phyloP scores from a whole-genome alignment of 1,140 invertebrate genomes.

The Anastrepha ludens region DNA sequence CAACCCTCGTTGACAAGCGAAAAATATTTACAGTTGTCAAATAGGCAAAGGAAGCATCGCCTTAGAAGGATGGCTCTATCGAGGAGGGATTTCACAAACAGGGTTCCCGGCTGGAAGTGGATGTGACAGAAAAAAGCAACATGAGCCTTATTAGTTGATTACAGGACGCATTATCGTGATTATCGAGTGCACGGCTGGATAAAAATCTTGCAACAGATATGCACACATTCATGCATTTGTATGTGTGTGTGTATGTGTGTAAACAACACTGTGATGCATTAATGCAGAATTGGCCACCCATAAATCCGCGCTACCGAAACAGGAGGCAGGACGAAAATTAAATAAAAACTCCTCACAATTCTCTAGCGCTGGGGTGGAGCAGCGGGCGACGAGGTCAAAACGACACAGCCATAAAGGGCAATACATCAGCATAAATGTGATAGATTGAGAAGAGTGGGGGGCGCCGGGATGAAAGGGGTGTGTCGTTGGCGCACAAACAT shows the following conservation, averaged over 20 bases:
- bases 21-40: constrained; percentile 59
- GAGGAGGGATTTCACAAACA: constrained; percentile 9
- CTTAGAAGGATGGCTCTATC: constrained; percentile 8
- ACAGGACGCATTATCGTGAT: constrained; percentile 75
- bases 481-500: constrained; percentile 59
- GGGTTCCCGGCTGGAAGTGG: neutral
- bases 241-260: constrained; percentile 16
- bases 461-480: constrained; percentile 60
- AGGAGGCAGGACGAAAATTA: constrained; percentile 37
- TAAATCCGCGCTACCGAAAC: neutral
- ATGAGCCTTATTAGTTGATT: constrained; percentile 75
- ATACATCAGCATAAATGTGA: neutral
- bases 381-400: constrained; percentile 13
- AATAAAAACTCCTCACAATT: constrained; percentile 34
- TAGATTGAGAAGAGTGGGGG: neutral
- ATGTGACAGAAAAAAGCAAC: constrained; percentile 56
- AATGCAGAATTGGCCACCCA: constrained; percentile 29
- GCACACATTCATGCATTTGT: neutral
- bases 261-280: constrained; percentile 1
- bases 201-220: constrained; percentile 42
- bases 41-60: constrained; percentile 10
- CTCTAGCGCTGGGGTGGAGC: constrained; percentile 38
- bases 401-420: neutral
- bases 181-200: constrained; percentile 61
- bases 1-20: neutral